phyloP scores from a whole-genome alignment of 2,113 vertebrate genomes.

The Anhinga rufa region DNA sequence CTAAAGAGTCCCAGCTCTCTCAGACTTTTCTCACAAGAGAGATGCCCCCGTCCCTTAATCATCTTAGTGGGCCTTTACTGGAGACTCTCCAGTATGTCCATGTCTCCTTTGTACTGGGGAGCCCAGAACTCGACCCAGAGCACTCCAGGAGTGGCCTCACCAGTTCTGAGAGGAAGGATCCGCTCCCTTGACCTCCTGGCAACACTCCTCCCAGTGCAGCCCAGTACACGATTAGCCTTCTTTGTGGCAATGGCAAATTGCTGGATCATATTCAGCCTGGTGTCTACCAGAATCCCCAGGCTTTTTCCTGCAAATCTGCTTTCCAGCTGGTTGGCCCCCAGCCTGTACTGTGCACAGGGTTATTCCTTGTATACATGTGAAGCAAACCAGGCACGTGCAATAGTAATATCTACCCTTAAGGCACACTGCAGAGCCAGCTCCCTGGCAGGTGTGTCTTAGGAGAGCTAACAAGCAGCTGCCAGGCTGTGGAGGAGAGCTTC shows the following conservation, averaged over 20 bases:
- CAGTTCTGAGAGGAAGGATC: not conserved
- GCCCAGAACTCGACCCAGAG: not conserved
- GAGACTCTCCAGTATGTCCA: not conserved
- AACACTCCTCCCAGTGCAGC: not conserved
- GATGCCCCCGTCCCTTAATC: no score
- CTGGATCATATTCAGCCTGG: not conserved
- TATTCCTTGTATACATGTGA: not conserved
- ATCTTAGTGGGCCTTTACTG: not conserved
- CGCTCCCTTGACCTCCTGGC: not conserved
- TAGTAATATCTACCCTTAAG: not conserved
- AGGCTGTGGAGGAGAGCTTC: not conserved
- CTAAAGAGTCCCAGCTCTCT: not conserved
- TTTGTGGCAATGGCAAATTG: no score
- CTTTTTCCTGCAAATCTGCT: not conserved
- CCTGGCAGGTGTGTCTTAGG: not conserved
- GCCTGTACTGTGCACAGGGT: not conserved
- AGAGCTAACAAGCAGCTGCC: not conserved
- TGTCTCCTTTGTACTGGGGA: not conserved
- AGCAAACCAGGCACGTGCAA: not conserved
- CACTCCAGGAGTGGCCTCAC: not conserved
- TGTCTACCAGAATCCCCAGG: not conserved
- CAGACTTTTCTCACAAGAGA: not conserved
- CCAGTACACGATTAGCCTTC: not conserved
- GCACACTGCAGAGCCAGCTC: not conserved
- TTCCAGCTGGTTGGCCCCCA: not conserved